A percentile compares a stretch with the other conserved stretches of the same genome.
phyloP scores from a whole-genome alignment of 2,113 vertebrate species.

The Mirounga angustirostris region DNA sequence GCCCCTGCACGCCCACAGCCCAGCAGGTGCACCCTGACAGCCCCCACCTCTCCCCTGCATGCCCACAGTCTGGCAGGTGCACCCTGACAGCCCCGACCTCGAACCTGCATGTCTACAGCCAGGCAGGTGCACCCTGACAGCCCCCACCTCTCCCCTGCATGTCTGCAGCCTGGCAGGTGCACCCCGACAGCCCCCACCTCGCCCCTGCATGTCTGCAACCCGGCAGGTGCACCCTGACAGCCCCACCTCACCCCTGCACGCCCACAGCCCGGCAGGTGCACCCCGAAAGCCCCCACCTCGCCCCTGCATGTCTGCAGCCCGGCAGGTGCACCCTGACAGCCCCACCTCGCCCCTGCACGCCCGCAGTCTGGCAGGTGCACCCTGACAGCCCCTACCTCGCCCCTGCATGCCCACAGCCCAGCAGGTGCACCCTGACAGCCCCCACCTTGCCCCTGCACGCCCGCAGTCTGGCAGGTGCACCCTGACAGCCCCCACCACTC shows the following conservation, averaged over 20 bases:
- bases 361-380: rapidly evolving
- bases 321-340: neutral
- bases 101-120: too few relatives aligned
- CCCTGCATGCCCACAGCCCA: rapidly evolving
- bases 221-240: too few relatives aligned
- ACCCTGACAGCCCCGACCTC: too few relatives aligned
- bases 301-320: rapidly evolving
- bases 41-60: neutral
- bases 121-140: too few relatives aligned
- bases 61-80: rapidly evolving
- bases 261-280: neutral
- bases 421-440: neutral
- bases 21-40: neutral
- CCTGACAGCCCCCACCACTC: neutral
- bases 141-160: too few relatives aligned
- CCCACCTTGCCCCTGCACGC: rapidly evolving
- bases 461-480: neutral
- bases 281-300: neutral
- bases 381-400: neutral
- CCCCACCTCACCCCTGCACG: too few relatives aligned
- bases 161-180: too few relatives aligned
- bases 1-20: neutral
- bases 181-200: too few relatives aligned
- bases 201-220: too few relatives aligned
- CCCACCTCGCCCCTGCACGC: rapidly evolving